Conservation (phyloP, 2,797 vertebrate genomes). For the Emydoidea blandingii region DNA sequence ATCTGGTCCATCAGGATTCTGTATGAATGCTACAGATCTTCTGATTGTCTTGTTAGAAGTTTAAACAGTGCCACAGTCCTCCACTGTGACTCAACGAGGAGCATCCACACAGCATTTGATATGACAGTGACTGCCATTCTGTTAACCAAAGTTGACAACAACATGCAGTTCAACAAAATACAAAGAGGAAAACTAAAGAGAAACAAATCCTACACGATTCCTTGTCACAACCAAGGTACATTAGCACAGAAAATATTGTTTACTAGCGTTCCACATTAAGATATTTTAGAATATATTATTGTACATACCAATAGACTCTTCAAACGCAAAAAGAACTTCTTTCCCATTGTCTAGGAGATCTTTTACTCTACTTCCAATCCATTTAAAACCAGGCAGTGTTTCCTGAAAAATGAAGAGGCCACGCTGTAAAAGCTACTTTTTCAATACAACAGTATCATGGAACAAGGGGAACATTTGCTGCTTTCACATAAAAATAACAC, state of each 20-base stretch:
- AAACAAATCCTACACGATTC: background rate
- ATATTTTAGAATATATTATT: background rate
- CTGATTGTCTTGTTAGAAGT: background rate
- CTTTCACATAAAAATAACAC: too few species aligned
- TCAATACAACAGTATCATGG: background rate
- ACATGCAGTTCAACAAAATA: too few species aligned
- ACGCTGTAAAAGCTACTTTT: background rate
- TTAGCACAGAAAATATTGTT: background rate
- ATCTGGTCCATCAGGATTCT: background rate
- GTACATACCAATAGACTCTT: constrained; percentile 94
- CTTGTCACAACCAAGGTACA: background rate
- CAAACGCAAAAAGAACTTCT: constrained; percentile 93
- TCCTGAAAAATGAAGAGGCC: constrained; percentile 83
- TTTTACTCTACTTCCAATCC: constrained; percentile 94
- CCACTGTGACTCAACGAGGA: background rate
- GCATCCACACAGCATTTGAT: background rate
- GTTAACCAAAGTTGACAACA: too few species aligned
- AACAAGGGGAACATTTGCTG: background rate
- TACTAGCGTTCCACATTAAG: rapidly evolving
- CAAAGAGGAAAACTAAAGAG: background rate
- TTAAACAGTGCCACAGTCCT: background rate
- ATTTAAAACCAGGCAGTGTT: constrained; percentile 97
- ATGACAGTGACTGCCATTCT: too few species aligned
- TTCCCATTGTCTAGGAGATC: constrained; percentile 87
- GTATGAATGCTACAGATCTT: background rate